Evolutionary conservation across 2,888 invertebrate genomes (phyloP), one percentile per base, ranked within the genome.

Genomic region (Melolontha melolontha): DNA sequence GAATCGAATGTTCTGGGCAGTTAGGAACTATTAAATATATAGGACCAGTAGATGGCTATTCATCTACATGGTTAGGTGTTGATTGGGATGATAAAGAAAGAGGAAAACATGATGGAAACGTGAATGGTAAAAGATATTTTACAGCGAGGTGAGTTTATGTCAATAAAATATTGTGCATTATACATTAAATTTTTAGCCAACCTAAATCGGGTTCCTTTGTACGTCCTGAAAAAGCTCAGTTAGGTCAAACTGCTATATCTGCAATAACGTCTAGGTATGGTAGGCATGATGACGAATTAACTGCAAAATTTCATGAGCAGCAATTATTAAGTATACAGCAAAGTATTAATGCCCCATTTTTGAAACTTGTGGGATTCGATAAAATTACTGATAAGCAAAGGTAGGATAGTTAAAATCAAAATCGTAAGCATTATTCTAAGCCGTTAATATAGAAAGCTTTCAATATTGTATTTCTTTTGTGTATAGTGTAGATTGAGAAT

Each of bases 41-140:
- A 71, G 96, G 96, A 54, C 87, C 89, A 79, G 85, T 89, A 14
- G 87, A 89, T 70, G 91, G 91, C 0, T 87, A 91, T 76, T 84
- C 87, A 67, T 93, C 93, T 49, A 80, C 85, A 34, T 98, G 97
- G 98, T 86, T 95, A 66, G 98, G 98, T 0, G 89, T 98, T n/a
- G 98, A 98, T 81, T 98, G 98, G 98, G 98, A 98, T 81, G 91
- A 96, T 77, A 87, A 89, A 2, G 83, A 85, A 6, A 87, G 98
- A 76, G 98, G 98, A 1, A 97, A 96, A 82, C 98, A 98, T 80
- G 91, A 96, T 85, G 98, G 98, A 0, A 88, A 87, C 49, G 88
- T 96, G 47, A 90, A 95, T 72, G 94, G 91, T 52, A 84, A 88
- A 52, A 88, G 89, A 73, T 98, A 97, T 82, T 98, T 97, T 81